A percentile compares a stretch with the other conserved stretches of the same genome.
Conservation (phyloP, 2,113 vertebrate genomes). For the Anguilla japonica region DNA sequence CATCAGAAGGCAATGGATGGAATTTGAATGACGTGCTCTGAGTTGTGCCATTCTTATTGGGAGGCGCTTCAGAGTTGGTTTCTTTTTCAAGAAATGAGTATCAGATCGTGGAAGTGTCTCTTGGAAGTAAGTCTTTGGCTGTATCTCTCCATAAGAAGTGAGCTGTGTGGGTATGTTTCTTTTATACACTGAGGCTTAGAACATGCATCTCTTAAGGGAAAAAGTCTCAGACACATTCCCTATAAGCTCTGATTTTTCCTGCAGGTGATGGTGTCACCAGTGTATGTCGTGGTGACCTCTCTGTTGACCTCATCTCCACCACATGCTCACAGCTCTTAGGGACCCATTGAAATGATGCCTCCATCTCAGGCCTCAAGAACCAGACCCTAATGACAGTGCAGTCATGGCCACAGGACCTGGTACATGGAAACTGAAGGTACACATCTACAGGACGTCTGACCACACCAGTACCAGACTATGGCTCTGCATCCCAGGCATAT, state of each 20-base stretch:
- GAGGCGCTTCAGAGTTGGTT: too few relatives aligned
- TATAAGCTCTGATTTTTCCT: slow-evolving; percentile 25
- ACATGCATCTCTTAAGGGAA: background rate
- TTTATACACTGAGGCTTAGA: background rate
- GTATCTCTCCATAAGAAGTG: too few relatives aligned
- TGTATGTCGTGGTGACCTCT: slow-evolving; percentile 62
- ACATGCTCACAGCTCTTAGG: slow-evolving; percentile 54
- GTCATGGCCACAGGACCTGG: slow-evolving; percentile 54
- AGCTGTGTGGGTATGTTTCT: background rate
- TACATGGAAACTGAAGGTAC: slow-evolving; percentile 43
- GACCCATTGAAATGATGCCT: slow-evolving; percentile 46
- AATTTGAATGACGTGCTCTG: too few relatives aligned
- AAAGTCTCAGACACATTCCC: slow-evolving; percentile 49
- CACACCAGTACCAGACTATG: too few relatives aligned
- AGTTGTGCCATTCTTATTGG: too few relatives aligned
- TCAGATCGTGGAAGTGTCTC: too few relatives aligned
- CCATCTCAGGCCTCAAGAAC: slow-evolving; percentile 49
- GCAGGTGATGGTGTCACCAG: slow-evolving; percentile 57
- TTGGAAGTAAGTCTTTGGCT: too few relatives aligned
- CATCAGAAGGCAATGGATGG: too few relatives aligned
- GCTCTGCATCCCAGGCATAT: too few relatives aligned
- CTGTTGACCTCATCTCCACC: slow-evolving; percentile 56
- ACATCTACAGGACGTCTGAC: background rate
- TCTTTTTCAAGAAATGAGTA: too few relatives aligned
- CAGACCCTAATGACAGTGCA: slow-evolving; percentile 50